phyloP scores from a whole-genome alignment of 2,888 invertebrate species.

The Aphelenchoides bicaudatus region DNA sequence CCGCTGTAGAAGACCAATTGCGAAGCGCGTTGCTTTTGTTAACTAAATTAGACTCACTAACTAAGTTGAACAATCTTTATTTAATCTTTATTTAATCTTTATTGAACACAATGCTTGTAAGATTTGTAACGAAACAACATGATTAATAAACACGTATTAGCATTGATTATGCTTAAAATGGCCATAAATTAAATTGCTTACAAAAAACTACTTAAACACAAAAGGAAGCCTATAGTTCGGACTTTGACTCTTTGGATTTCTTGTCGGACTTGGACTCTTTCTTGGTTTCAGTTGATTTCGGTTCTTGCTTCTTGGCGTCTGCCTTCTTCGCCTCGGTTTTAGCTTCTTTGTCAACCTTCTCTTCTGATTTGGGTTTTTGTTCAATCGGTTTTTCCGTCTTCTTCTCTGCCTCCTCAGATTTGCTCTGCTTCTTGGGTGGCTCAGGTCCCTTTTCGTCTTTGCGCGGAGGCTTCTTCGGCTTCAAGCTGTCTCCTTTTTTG shows the following conservation, averaged over 20 bases:
- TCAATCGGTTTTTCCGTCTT: conserved; percentile 39
- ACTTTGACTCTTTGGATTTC: conserved; percentile 27
- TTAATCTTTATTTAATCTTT: neutral
- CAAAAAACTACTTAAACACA: conserved; percentile 11
- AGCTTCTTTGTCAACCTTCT: conserved; percentile 23
- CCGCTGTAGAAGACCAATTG: conserved; percentile 22
- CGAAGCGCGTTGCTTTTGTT: neutral
- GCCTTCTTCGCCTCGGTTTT: conserved; percentile 41
- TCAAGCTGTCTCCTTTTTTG: conserved; percentile 55
- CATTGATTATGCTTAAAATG: too few relatives aligned
- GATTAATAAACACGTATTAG: too few relatives aligned
- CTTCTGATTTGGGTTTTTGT: conserved; percentile 24
- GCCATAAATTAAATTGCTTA: neutral
- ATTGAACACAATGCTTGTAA: neutral
- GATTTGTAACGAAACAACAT: too few relatives aligned
- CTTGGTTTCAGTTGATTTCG: conserved; percentile 30
- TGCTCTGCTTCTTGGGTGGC: conserved; percentile 37
- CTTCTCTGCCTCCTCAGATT: conserved; percentile 35
- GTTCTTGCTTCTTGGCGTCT: conserved; percentile 35
- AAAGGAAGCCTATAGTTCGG: conserved; percentile 25
- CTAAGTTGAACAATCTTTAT: conserved; percentile 8
- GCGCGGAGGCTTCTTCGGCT: conserved; percentile 44
- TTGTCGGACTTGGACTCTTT: too few relatives aligned
- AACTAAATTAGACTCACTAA: neutral
- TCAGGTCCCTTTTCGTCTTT: conserved; percentile 30